phyloP scores from a whole-genome alignment of 1,140 invertebrate genomes.

The Lepidurus arcticus region DNA sequence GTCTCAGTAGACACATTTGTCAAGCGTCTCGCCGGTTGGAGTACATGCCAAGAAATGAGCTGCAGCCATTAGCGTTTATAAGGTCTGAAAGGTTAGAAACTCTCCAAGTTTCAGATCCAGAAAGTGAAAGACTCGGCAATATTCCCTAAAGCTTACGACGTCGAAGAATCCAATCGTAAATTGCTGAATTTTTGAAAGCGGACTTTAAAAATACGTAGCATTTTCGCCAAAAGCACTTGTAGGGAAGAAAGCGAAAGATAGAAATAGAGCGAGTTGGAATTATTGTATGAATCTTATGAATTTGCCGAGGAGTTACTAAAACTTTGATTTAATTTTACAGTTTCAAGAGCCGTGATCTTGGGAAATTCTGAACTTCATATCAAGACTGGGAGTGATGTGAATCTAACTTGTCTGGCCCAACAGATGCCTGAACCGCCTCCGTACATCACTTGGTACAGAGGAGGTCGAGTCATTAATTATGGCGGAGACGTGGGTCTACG shows the following conservation, averaged over 20 bases:
- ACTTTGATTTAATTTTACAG: slow-evolving; percentile 48
- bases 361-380: slow-evolving; percentile 78
- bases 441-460: slow-evolving; percentile 88
- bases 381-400: slow-evolving; percentile 81
- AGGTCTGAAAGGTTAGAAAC: background rate
- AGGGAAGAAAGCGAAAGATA: too few species aligned
- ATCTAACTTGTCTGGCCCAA: slow-evolving; percentile 76
- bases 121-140: background rate
- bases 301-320: background rate
- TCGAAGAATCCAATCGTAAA: too few species aligned
- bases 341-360: slow-evolving; percentile 79
- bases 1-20: slow-evolving; percentile 6
- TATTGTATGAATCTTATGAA: background rate
- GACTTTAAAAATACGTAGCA: too few species aligned
- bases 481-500: slow-evolving; percentile 37
- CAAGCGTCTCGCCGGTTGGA: background rate
- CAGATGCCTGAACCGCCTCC: slow-evolving; percentile 80
- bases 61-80: background rate
- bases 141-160: too few species aligned
- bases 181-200: too few species aligned
- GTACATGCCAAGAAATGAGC: background rate
- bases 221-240: too few species aligned
- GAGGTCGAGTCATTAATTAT: slow-evolving; percentile 79
- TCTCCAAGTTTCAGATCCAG: background rate
- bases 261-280: too few species aligned